Base-by-base conservation (phyloP, 2,113 vertebrate genomes). In the Chamaea fasciata region DNA sequence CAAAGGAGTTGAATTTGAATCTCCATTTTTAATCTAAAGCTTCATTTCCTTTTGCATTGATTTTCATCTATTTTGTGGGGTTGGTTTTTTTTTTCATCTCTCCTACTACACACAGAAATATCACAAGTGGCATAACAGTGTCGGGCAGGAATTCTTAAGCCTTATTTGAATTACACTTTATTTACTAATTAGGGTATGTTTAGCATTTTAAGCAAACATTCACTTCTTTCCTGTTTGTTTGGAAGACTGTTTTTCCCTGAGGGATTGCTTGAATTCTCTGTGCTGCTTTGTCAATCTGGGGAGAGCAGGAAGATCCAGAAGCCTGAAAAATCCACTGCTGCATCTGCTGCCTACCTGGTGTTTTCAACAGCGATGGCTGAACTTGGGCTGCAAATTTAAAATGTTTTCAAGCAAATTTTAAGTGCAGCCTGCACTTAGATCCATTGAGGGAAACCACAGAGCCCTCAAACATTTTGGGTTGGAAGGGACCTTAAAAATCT, bases 111-210 rank as follows among this genome's bases (percentile, higher is more conserved):
- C 15, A 62, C 3, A 83, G 44, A 83, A 83, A 69, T 68, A 74
- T 86, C 63, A 90, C n/a, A 60, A 76, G 46, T 26, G 63, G 50
- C 41, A 20, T 52, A 73, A 39, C 9, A 4, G 21, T 68, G 56
- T 47, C 49, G 79, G 31, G 71, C 23, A 93, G 83, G 49, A 83
- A 83, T 83, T 60, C 44, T 71, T 15, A 2, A 73, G 50, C 57
- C 37, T 89, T 33, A 73, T 64, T 60, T 90, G n/a, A 80, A 80
- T 62, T 69, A 39, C 59, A n/a, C 24, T 86, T 89, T 86, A 49
- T 90, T 90, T 96, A 94, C 76, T 89, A 83, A 90, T 95, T 83
- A 62, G 76, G 64, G 3, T 37, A 49, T 74, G 20, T 57, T 92
- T 49, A 69, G 77, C 37, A 46, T 94, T 89, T 86, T 77, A 83